Evolutionary conservation across 2,888 invertebrate species (phyloP).

Genomic region (Brachylomia viminalis): DNA sequence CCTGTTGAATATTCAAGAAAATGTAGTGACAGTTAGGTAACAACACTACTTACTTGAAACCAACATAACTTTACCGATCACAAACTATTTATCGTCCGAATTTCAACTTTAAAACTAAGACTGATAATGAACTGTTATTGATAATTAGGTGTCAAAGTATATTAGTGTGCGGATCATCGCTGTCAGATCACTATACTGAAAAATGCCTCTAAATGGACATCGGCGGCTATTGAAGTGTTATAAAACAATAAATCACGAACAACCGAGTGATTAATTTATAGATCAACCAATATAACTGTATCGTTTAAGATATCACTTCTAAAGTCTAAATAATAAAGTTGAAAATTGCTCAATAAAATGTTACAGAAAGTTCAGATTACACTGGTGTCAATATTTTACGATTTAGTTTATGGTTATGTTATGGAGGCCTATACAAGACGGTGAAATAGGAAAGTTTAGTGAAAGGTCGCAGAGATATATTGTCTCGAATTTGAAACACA

Average conservation of each 20-base stretch:
- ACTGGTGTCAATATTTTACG: constrained; percentile 73
- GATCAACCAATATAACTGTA: constrained; percentile 63
- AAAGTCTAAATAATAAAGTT: constrained; percentile 61
- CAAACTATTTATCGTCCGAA: constrained; percentile 17
- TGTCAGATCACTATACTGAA: constrained; percentile 64
- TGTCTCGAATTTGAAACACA: constrained; percentile 72
- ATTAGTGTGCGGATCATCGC: constrained; percentile 49
- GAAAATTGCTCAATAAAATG: constrained; percentile 52
- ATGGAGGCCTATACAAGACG: constrained; percentile 74
- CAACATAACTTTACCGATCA: constrained; percentile 45
- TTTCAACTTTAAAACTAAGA: constrained; percentile 20
- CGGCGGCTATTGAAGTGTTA: constrained; percentile 80
- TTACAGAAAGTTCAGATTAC: constrained; percentile 50
- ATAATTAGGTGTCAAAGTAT: neutral
- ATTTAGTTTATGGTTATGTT: constrained; percentile 78
- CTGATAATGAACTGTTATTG: accelerated
- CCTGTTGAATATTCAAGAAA: constrained; percentile 66
- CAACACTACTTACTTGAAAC: constrained; percentile 53
- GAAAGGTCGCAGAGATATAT: constrained; percentile 80
- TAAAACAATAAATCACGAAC: constrained; percentile 80
- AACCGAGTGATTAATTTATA: constrained; percentile 80
- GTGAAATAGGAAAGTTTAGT: constrained; percentile 83
- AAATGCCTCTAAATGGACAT: constrained; percentile 72
- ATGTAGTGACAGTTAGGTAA: constrained; percentile 67
- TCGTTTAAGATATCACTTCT: constrained; percentile 51